These are phyloP conservation scores for Protobothrops flavoviridis DNA, from an alignment of 2,113 vertebrate genomes.

Conservation along the genomic window DNA sequence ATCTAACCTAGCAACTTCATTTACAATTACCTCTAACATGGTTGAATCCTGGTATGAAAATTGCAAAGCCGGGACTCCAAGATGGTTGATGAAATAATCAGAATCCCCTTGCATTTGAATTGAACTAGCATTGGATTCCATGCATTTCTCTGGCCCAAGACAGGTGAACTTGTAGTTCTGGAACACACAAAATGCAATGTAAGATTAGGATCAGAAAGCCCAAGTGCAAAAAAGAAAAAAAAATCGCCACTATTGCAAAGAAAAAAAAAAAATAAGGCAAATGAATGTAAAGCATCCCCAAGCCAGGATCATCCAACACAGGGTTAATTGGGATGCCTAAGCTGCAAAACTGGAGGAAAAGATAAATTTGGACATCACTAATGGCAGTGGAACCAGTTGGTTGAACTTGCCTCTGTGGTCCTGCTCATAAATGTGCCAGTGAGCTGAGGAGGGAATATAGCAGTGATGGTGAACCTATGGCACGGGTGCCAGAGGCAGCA, in stretches of 20 bases:
- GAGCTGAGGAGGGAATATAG: neutral
- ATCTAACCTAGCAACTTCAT: constrained; percentile 3
- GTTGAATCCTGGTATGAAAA: constrained; percentile 82
- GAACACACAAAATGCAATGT: constrained; percentile 55
- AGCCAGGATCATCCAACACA: neutral
- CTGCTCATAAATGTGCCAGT: neutral
- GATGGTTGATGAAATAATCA: constrained; percentile 87
- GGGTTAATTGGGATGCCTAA: neutral
- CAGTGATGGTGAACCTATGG: no score
- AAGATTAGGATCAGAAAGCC: neutral
- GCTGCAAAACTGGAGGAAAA: neutral
- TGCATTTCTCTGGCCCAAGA: constrained; percentile 72
- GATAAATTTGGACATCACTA: neutral
- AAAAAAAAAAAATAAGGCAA: neutral
- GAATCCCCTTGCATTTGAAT: constrained; percentile 85
- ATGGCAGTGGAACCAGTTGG: neutral
- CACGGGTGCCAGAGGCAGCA: no score
- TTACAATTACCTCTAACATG: constrained; percentile 75
- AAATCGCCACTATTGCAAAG: neutral
- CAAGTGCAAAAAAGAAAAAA: neutral
- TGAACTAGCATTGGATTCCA: constrained; percentile 78
- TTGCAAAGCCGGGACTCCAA: constrained; percentile 83
- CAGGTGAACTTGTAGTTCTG: constrained; percentile 84
- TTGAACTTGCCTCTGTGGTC: neutral
- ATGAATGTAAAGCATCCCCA: neutral